Evolutionary conservation across 1,140 invertebrate genomes (phyloP).

Genomic region (Contarinia nasturtii): DNA sequence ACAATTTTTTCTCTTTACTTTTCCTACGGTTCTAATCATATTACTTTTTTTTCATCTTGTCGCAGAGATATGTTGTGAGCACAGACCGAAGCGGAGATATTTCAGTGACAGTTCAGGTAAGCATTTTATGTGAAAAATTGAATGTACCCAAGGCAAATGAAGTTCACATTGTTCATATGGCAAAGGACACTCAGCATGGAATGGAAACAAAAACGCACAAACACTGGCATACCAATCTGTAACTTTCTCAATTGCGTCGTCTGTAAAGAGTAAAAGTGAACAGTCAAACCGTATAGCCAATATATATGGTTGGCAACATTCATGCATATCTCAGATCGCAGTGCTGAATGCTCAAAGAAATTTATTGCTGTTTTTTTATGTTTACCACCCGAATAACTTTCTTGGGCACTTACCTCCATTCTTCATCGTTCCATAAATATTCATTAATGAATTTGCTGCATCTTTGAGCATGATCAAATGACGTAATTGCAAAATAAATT

Average conservation of each 20-base stretch:
- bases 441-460: constrained; percentile 1
- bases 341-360: too few relatives aligned
- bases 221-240: background rate
- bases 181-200: background rate
- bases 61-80: constrained; percentile 48
- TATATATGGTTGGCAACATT: background rate
- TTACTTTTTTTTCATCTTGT: constrained; percentile 18
- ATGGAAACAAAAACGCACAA: background rate
- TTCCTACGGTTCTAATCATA: background rate
- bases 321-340: too few relatives aligned
- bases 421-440: background rate
- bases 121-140: constrained; percentile 1
- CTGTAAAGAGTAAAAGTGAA: background rate
- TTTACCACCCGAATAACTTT: too few relatives aligned
- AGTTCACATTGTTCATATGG: background rate
- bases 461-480: background rate
- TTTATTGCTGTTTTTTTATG: too few relatives aligned
- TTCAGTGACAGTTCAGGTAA: constrained; percentile 46
- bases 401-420: too few relatives aligned
- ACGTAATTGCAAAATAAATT: constrained; percentile 4
- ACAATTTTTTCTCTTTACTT: constrained; percentile 42
- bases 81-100: constrained; percentile 48
- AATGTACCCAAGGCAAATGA: background rate
- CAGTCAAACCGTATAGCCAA: background rate
- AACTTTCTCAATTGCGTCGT: background rate